These are phyloP conservation scores for Calypte anna DNA, from an alignment of 2,113 vertebrate genomes.

Conservation along the genomic window DNA sequence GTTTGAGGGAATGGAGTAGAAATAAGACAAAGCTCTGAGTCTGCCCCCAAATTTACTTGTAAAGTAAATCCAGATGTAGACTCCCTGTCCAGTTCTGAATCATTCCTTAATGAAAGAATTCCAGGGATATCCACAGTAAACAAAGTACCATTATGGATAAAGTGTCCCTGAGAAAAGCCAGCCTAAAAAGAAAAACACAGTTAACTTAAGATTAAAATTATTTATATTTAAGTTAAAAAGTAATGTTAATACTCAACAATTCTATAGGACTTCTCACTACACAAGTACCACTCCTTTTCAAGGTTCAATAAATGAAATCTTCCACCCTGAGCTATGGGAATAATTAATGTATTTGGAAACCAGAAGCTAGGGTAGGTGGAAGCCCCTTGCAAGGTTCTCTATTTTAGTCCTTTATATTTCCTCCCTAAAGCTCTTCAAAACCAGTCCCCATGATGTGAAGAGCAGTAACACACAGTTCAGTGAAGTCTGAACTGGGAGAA, in stretches of 20 bases:
- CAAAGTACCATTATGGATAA: constrained; percentile 62
- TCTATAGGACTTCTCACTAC: background rate
- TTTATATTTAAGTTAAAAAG: background rate
- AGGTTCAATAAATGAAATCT: background rate
- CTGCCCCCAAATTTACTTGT: constrained; percentile 65
- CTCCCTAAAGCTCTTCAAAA: background rate
- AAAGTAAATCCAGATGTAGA: constrained; percentile 67
- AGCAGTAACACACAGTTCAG: background rate
- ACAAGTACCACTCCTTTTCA: background rate
- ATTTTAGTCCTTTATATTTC: background rate
- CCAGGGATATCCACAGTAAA: constrained; percentile 78
- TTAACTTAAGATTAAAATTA: background rate
- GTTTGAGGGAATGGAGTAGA: background rate
- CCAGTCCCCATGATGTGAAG: background rate
- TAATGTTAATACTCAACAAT: background rate
- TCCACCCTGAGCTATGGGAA: background rate
- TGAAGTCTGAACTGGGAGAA: background rate
- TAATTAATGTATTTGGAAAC: background rate
- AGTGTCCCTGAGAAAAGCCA: constrained; percentile 80
- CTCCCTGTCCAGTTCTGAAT: constrained; percentile 81
- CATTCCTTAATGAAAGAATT: constrained; percentile 69
- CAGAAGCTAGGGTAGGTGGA: background rate
- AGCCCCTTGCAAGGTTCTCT: background rate
- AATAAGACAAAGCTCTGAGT: background rate
- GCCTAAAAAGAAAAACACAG: constrained; percentile 22